Percentiles rank a stretch among this genome's conserved stretches.
Evolutionary conservation across 2,113 vertebrate genomes (phyloP).

Genomic region (Oreochromis niloticus): DNA sequence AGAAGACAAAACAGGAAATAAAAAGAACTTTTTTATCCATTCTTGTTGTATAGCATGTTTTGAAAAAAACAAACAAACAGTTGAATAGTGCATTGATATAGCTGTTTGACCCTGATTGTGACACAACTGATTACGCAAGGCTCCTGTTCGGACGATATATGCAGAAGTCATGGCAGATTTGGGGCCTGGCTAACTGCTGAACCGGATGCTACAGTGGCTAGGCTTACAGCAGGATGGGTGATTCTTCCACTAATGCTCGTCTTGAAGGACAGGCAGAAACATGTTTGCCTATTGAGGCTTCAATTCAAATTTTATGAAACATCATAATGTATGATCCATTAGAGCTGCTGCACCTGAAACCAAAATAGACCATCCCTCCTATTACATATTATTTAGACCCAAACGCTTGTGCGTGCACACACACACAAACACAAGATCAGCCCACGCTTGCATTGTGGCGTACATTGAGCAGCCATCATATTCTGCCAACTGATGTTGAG

Average conservation of each 20-base stretch:
- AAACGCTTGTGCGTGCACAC: background rate
- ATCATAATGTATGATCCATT: background rate
- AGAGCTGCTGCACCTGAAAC: background rate
- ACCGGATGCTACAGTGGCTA: background rate
- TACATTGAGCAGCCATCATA: background rate
- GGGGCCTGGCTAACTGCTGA: background rate
- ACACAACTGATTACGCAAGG: background rate
- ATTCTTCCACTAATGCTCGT: background rate
- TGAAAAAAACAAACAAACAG: background rate
- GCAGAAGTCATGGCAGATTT: background rate
- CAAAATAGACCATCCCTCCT: background rate
- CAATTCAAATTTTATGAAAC: background rate
- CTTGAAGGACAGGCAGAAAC: background rate
- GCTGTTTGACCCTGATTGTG: background rate
- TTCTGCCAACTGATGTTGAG: background rate
- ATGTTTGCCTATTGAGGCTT: background rate
- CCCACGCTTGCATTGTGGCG: background rate
- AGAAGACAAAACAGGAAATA: conserved; percentile 1
- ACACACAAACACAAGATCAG: background rate
- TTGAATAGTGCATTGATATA: background rate
- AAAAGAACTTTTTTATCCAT: background rate
- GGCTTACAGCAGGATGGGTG: background rate
- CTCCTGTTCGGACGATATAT: background rate
- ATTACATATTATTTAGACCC: background rate
- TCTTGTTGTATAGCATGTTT: background rate